phyloP scores from a whole-genome alignment of 2,113 vertebrate species.

The Amblyopsis rosae region DNA sequence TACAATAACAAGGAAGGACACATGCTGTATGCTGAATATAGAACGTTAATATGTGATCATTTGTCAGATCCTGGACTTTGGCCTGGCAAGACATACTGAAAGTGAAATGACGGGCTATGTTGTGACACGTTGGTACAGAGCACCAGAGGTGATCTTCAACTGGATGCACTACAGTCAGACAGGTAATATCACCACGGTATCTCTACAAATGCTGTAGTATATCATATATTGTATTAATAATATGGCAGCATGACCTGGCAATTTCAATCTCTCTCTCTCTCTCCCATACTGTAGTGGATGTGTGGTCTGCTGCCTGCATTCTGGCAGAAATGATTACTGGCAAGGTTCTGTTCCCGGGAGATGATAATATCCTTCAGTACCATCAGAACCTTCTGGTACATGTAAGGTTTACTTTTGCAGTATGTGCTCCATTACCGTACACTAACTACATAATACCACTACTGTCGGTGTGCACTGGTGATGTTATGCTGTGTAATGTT shows the following conservation, averaged over 20 bases:
- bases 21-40: background rate
- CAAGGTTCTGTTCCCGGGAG: constrained; percentile 77
- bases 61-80: constrained; percentile 82
- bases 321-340: constrained; percentile 83
- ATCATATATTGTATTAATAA: background rate
- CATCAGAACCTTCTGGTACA: constrained; percentile 2
- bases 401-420: background rate
- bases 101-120: constrained; percentile 85
- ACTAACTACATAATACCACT: background rate
- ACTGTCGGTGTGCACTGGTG: no score
- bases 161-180: constrained; percentile 85
- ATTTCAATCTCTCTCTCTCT: background rate
- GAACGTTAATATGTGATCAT: background rate
- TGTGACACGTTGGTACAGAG: constrained; percentile 83
- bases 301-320: constrained; percentile 84
- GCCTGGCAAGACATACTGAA: constrained; percentile 80
- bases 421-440: background rate
- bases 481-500: no score
- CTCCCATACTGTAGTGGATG: constrained; percentile 71
- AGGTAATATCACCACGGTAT: constrained; percentile 56
- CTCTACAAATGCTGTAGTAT: background rate
- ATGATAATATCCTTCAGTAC: constrained; percentile 81
- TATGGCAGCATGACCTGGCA: no score
- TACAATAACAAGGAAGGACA: background rate
- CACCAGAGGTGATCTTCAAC: constrained; percentile 83